A percentile compares a stretch with the other conserved stretches of the same genome.
These are phyloP conservation scores for Mesocricetus auratus DNA, from an alignment of 2,113 vertebrate species.

Conservation along the genomic window DNA sequence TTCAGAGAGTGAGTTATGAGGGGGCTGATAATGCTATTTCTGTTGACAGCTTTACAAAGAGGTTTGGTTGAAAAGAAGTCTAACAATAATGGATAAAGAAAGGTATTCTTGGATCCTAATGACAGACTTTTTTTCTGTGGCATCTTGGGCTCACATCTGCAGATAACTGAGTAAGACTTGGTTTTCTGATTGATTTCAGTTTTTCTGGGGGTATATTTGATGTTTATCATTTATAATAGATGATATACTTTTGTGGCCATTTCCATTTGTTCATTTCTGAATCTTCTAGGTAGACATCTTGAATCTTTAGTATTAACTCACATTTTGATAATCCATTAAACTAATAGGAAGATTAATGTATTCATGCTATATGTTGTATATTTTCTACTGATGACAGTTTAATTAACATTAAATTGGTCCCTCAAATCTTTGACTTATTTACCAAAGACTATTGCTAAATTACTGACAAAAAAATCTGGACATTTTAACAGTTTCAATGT, in stretches of 20 bases:
- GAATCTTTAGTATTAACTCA: not conserved
- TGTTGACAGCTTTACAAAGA: conserved; percentile 46
- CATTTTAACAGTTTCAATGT: not conserved
- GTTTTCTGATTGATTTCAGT: conserved; percentile 38
- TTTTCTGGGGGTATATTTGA: not conserved
- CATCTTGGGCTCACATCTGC: not conserved
- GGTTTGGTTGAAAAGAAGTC: conserved; percentile 8
- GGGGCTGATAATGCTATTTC: not conserved
- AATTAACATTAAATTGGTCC: conserved; percentile 54
- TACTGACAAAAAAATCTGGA: conserved; percentile 11
- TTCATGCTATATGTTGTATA: not conserved
- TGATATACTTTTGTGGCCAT: not conserved
- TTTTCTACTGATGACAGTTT: conserved; percentile 36
- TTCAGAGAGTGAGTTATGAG: not conserved
- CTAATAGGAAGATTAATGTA: not conserved
- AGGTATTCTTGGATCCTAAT: conserved; percentile 41
- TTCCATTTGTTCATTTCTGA: conserved; percentile 28
- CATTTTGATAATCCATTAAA: conserved; percentile 33
- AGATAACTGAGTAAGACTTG: conserved; percentile 38
- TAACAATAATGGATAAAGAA: conserved; percentile 40
- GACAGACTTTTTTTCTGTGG: not conserved
- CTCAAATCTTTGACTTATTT: not conserved
- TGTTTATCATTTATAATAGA: conserved; percentile 21
- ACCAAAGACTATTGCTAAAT: conserved; percentile 13
- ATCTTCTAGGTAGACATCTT: conserved; percentile 52